These are phyloP conservation scores for Chelidonichthys spinosus DNA, from an alignment of 2,797 vertebrate genomes.

Conservation along the genomic window DNA sequence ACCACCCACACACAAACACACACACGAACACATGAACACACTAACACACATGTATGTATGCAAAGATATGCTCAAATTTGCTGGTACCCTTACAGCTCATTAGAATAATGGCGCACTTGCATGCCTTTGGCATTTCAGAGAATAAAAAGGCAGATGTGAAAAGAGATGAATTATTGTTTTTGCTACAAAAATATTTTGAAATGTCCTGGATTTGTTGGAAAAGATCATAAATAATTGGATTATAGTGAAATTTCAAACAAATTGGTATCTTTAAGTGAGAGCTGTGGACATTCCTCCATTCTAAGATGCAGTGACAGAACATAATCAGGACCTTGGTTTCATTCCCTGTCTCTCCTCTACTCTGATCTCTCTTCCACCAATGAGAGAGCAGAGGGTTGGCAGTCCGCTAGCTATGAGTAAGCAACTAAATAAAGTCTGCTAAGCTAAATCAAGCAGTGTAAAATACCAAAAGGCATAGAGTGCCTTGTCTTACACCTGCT, in stretches of 20 bases:
- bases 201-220: neutral
- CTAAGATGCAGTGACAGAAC: too few species aligned
- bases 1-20: neutral
- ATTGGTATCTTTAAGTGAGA: neutral
- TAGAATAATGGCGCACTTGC: constrained; percentile 12
- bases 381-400: too few species aligned
- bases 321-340: too few species aligned
- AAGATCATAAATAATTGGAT: neutral
- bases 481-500: too few species aligned
- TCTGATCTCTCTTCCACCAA: too few species aligned
- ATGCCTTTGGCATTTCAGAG: neutral
- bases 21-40: neutral
- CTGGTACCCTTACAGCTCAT: neutral
- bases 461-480: too few species aligned
- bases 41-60: neutral
- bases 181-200: neutral
- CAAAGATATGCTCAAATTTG: too few species aligned
- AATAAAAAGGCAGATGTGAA: neutral
- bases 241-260: neutral
- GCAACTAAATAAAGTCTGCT: too few species aligned
- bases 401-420: too few species aligned
- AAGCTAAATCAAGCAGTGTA: too few species aligned
- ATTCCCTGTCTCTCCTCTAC: too few species aligned
- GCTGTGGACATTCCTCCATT: too few species aligned
- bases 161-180: neutral